Evolutionary conservation across 2,888 invertebrate species (phyloP).

Genomic region (Pterostichus niger): DNA sequence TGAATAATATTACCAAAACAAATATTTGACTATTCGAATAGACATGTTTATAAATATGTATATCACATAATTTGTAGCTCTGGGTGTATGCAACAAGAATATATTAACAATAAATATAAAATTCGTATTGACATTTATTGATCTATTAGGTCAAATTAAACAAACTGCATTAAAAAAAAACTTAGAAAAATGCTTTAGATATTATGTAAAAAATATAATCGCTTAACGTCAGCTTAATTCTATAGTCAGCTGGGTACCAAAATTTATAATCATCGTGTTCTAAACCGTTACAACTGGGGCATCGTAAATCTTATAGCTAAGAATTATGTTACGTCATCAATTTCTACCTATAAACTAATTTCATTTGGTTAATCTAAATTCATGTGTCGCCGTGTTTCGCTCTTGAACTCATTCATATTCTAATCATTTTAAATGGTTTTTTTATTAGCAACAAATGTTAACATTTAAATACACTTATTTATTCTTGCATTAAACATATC

Average conservation of each 20-base stretch:
- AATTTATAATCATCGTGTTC: conserved; percentile 13
- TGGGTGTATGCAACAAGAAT: neutral
- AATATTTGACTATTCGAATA: too few species aligned
- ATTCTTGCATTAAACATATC: conserved; percentile 2
- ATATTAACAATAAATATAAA: conserved; percentile 29
- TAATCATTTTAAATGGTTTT: conserved; percentile 27
- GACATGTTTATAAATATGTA: too few species aligned
- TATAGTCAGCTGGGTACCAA: conserved; percentile 39
- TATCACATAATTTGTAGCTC: too few species aligned
- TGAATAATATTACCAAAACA: too few species aligned
- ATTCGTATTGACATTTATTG: conserved; percentile 37
- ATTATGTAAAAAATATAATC: conserved; percentile 26
- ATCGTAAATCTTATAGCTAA: conserved; percentile 18
- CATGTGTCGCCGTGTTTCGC: conserved; percentile 31
- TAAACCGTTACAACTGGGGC: conserved; percentile 27
- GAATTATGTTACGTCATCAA: conserved; percentile 27
- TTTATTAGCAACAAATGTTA: conserved; percentile 22
- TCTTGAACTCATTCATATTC: conserved; percentile 47
- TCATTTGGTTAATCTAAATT: conserved; percentile 32
- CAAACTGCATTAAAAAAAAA: conserved; percentile 16
- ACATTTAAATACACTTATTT: conserved; percentile 19
- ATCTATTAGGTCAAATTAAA: conserved; percentile 33
- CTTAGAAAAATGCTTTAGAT: neutral
- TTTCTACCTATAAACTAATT: conserved; percentile 45
- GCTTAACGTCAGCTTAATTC: conserved; percentile 13